Evolutionary conservation across 2,888 invertebrate genomes (phyloP), one percentile per base, ranked within the genome.

Genomic region (Eupithecia inturbata): DNA sequence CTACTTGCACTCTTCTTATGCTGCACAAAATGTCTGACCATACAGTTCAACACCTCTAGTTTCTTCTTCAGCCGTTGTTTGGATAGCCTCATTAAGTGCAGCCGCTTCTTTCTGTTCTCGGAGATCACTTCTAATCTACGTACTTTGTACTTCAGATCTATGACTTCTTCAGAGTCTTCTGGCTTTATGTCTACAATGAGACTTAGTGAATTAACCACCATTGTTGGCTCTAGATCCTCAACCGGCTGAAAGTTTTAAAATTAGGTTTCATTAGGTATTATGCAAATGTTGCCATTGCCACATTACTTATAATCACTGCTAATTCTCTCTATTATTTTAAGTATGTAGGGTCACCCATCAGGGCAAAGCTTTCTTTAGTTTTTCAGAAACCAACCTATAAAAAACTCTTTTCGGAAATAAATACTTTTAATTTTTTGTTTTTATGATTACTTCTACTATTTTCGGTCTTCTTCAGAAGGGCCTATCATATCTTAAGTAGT

Each of bases 1-100:
- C 60, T 63, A 45, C 68, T 74, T 4, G 41, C 14, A 16, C 72
- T 74, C 39, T 81, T 79, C 74, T 87, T 89, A 76, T 83, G 81
- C 74, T 83, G 88, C 12, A 91, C 86, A 71, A 92, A 84, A 83
- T 92, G 90, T 78, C 87, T 87, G 6, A 93, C 83, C 72, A 92
- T 80, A 63, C 76, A 74, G 28, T 87, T 89, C 87, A 92, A 87
- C 66, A 82, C 79, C 0, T 87, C 85, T n/a, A 92, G 62, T 77
- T 91, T 91, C 71, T 82, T 88, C 53, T 81, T 78, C 14, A 92
- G 81, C 31, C 88, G 81, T 68, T 83, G 82, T 57, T 88, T 89
- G 0, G 85, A 81, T 71, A 89, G 90, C 89, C 90, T 89, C 87
- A 92, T 86, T 0, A 87, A 80, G 39, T 88, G 87, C 12, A 92